phyloP scores from a whole-genome alignment of 2,113 vertebrate genomes.

The Beaufortia kweichowensis region DNA sequence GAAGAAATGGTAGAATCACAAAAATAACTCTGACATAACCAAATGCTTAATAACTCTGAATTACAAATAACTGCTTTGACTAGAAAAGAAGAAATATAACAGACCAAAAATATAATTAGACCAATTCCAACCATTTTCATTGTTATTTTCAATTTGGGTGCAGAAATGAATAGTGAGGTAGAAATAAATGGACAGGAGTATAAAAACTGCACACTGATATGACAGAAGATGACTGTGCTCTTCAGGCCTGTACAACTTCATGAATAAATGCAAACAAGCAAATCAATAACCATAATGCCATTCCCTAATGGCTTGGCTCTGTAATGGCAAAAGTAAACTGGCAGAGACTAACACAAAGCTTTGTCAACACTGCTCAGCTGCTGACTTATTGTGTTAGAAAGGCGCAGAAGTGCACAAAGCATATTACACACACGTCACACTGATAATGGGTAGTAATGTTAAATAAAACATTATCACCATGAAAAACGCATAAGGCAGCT shows the following conservation, averaged over 20 bases:
- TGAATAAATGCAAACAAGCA: slow-evolving; percentile 65
- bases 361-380: slow-evolving; percentile 39
- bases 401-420: background rate
- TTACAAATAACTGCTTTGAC: no score
- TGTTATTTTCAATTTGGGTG: slow-evolving; percentile 7
- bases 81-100: slow-evolving; percentile 43
- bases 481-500: background rate
- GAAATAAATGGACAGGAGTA: background rate
- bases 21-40: no score
- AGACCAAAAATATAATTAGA: slow-evolving; percentile 21
- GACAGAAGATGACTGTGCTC: background rate
- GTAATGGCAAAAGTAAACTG: slow-evolving; percentile 61
- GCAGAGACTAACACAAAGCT: slow-evolving; percentile 56
- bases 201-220: background rate
- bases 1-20: no score
- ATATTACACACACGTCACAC: background rate
- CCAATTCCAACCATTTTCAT: no score
- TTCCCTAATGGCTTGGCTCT: slow-evolving; percentile 62
- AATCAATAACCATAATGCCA: slow-evolving; percentile 70
- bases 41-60: no score
- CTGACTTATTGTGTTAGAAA: slow-evolving; percentile 26
- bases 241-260: slow-evolving; percentile 2
- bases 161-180: slow-evolving; percentile 16
- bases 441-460: background rate
- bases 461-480: background rate